Evolutionary conservation across 2,797 vertebrate genomes (phyloP).

Genomic region (Gephyroberyx darwinii): DNA sequence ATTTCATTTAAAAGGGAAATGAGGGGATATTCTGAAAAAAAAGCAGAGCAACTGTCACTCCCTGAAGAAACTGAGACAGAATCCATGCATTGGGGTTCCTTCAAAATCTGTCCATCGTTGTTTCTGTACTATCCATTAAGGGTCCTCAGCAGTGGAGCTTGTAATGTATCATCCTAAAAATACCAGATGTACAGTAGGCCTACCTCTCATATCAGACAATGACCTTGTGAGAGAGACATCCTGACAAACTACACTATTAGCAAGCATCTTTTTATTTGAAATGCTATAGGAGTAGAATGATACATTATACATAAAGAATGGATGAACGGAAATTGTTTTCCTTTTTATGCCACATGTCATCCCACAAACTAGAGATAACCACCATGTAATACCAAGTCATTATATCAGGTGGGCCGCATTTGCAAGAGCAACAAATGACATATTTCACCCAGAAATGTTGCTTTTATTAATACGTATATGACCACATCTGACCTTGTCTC

Average conservation of each 20-base stretch:
- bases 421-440: not conserved
- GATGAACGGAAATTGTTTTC: not conserved
- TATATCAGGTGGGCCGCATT: not conserved
- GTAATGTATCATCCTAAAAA: not conserved
- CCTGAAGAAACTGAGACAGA: no score
- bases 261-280: not conserved
- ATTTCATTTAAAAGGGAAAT: no score
- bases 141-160: not conserved
- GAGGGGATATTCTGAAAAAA: no score
- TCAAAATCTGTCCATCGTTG: not conserved
- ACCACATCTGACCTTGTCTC: not conserved
- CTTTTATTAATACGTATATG: no score
- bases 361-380: not conserved
- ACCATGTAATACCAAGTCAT: not conserved
- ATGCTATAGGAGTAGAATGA: not conserved
- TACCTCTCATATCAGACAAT: slow-evolving; percentile 1
- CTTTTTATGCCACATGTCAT: not conserved
- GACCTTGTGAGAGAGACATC: slow-evolving; percentile 15
- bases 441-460: not conserved
- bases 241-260: not conserved
- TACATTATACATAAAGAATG: slow-evolving; percentile 53
- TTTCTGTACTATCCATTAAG: not conserved
- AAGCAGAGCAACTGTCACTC: no score
- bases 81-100: no score
- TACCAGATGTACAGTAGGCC: slow-evolving; percentile 1